Evolutionary conservation across 1,140 invertebrate genomes (phyloP), one percentile per base, ranked within the genome.

Genomic region (Helicoverpa armigera): DNA sequence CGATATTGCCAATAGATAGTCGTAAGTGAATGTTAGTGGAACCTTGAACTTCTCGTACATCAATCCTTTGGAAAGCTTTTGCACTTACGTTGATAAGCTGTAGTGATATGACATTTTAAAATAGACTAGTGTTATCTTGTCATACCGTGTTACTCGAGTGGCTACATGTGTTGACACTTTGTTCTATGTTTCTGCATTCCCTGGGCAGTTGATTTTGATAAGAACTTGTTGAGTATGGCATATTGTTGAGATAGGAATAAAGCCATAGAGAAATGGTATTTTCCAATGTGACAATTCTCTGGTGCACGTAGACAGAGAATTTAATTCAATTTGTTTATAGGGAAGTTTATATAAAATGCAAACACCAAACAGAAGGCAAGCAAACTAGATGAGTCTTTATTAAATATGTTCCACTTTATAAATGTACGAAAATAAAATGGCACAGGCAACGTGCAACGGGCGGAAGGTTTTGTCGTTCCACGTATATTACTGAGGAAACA

Each of bases 1-100:
- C 70, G 53, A 58, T 73, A 73, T 13, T 73, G 70, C 70, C 70
- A 73, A 73, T 18, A 58, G 54, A 43, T 43, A 29, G 12, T 53
- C 4, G 11, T 70, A 73, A 56, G 31, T 58, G 70, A 56, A 43
- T 18, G 29, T 58, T 43, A 35, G 53, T 16, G 7, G 5, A 11
- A 53, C 53, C 70, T 58, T 58, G 53, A 73, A 73, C 53, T 56
- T 35, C 56, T 14, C 18, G 35, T 2, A 67, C 35, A 67, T 67
- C 63, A 18, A 67, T 67, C 63, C 63, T 50, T 48, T 16, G 23
- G n/a, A 67, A 35, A 18, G 35, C 9, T 67, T 60, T 48, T 16
- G 35, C 63, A 48, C 35, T 67, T 63, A 63, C 11, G 31, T 35
- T 63, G 29, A 35, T 63, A 12, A 35, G 31, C n/a, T 63, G 14